These are phyloP conservation scores for Callinectes sapidus DNA, from an alignment of 2,888 invertebrate species.

Conservation along the genomic window DNA sequence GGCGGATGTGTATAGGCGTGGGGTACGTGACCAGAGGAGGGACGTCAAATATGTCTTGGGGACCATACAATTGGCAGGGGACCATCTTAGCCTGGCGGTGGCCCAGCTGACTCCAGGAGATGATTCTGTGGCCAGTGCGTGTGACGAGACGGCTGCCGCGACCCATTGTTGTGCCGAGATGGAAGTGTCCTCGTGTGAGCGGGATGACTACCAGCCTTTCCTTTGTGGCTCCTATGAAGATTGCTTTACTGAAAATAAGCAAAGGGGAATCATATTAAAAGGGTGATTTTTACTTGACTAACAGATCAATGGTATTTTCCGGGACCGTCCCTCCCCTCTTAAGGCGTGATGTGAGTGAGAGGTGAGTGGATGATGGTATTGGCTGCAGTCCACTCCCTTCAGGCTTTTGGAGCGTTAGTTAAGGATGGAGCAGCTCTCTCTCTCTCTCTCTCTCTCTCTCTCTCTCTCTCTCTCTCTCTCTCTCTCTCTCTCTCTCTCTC, in stretches of 20 bases:
- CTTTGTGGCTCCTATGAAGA: conserved; percentile 5
- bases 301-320: neutral
- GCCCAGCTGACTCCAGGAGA: neutral
- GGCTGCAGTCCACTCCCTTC: no score
- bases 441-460: no score
- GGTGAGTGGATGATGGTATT: neutral
- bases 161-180: neutral
- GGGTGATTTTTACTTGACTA: neutral
- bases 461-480: no score
- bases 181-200: neutral
- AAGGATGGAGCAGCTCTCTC: neutral
- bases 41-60: neutral
- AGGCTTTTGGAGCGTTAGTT: no score
- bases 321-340: no score
- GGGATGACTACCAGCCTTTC: neutral
- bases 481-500: no score
- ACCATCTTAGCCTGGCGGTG: neutral
- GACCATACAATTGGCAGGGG: neutral
- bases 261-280: neutral
- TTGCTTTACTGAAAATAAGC: neutral
- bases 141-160: neutral
- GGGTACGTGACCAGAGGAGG: neutral
- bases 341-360: neutral
- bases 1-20: neutral
- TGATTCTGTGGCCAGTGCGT: neutral